Conservation (phyloP, 2,113 vertebrate species). For the Camelus bactrianus region DNA sequence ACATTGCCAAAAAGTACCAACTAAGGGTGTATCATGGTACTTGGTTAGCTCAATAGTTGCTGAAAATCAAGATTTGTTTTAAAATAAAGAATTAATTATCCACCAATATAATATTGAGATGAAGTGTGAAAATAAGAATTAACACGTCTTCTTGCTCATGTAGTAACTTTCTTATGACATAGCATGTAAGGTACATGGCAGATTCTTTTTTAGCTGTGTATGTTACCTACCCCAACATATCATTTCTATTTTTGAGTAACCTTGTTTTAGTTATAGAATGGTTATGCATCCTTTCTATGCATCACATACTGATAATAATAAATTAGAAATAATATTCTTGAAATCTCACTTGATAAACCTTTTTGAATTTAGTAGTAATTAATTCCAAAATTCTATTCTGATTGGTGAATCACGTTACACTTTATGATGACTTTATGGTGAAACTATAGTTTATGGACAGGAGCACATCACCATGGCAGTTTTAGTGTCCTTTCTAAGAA, state of each 20-base stretch:
- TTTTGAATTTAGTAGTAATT: neutral
- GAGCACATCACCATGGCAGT: neutral
- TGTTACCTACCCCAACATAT: neutral
- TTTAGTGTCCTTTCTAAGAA: constrained; percentile 12
- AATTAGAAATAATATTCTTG: constrained; percentile 29
- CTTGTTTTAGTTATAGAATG: constrained; percentile 17
- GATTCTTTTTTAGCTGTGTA: neutral
- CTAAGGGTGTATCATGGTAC: rapidly evolving
- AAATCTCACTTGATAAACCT: neutral
- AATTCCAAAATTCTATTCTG: constrained; percentile 19
- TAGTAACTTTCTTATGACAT: neutral
- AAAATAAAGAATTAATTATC: neutral
- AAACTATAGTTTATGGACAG: constrained; percentile 60
- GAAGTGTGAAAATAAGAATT: neutral
- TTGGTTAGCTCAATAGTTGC: neutral
- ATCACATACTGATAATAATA: neutral
- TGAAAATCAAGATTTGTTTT: neutral
- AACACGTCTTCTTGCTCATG: neutral
- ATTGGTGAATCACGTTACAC: constrained; percentile 7
- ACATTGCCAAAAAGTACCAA: neutral
- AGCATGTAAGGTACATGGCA: neutral
- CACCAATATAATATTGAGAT: neutral
- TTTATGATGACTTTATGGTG: neutral
- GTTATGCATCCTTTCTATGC: neutral
- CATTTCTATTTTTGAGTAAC: neutral